Percentiles rank a stretch among this genome's conserved stretches.
phyloP scores from a whole-genome alignment of 2,888 invertebrate genomes.

The Eupithecia centaureata region DNA sequence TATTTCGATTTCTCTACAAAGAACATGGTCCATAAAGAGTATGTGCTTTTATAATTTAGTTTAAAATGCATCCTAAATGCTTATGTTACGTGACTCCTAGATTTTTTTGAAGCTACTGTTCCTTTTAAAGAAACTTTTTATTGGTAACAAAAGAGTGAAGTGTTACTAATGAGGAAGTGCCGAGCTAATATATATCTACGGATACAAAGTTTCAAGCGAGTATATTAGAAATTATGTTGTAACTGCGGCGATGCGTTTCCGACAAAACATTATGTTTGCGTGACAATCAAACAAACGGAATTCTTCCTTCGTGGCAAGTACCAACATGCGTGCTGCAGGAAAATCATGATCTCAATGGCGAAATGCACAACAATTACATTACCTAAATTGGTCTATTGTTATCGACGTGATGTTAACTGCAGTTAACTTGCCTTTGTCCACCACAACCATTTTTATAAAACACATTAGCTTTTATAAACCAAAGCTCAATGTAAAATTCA shows the following conservation, averaged over 20 bases:
- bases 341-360: slow-evolving; percentile 38
- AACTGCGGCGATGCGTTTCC: slow-evolving; percentile 20
- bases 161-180: not conserved
- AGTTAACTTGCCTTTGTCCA: slow-evolving; percentile 28
- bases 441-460: slow-evolving; percentile 18
- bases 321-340: slow-evolving; percentile 38
- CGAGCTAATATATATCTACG: slow-evolving; percentile 3
- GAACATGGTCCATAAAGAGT: not conserved
- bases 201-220: slow-evolving; percentile 13
- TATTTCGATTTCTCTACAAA: not conserved
- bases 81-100: not conserved
- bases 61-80: not conserved
- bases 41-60: not conserved
- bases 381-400: slow-evolving; percentile 42
- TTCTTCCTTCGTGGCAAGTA: slow-evolving; percentile 33
- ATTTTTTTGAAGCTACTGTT: no score
- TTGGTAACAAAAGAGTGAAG: not conserved
- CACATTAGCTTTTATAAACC: slow-evolving; percentile 18
- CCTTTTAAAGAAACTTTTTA: not conserved
- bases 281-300: slow-evolving; percentile 34
- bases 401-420: slow-evolving; percentile 26
- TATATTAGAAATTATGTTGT: slow-evolving; percentile 28
- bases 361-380: slow-evolving; percentile 33
- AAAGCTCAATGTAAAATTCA: slow-evolving; percentile 31
- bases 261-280: slow-evolving; percentile 35